Conservation (phyloP, 2,888 invertebrate species). For the Endomychus coccineus region DNA sequence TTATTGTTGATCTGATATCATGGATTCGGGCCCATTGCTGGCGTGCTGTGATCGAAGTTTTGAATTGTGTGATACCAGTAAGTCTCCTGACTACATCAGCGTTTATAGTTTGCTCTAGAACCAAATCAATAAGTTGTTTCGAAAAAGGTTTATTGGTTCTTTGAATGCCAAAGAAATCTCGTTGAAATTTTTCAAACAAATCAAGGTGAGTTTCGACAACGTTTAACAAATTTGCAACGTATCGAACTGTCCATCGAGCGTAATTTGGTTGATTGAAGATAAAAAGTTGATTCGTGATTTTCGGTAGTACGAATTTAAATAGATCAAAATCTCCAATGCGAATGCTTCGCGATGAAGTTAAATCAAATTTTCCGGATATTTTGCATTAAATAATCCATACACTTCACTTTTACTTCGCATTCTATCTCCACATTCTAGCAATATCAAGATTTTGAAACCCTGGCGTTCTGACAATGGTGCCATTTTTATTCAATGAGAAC, state of each 20-base stretch:
- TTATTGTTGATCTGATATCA: constrained; percentile 23
- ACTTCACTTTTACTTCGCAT: no score
- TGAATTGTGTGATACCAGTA: no score
- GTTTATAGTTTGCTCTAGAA: constrained; percentile 32
- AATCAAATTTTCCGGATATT: no score
- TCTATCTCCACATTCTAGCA: no score
- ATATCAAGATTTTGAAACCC: no score
- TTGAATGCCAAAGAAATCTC: constrained; percentile 22
- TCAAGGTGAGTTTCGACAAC: constrained; percentile 9
- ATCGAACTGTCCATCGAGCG: constrained; percentile 8
- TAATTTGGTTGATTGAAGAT: constrained; percentile 8
- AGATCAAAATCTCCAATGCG: constrained; percentile 11
- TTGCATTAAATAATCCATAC: no score
- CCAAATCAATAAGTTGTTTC: constrained; percentile 27
- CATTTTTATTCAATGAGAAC: no score
- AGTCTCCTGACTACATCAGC: no score
- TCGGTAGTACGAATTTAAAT: constrained; percentile 9
- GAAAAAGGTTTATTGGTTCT: constrained; percentile 31
- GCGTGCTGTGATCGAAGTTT: no score
- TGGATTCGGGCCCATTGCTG: constrained; percentile 25
- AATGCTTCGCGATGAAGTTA: constrained; percentile 14
- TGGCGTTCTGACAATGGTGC: no score
- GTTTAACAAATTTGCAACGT: constrained; percentile 6
- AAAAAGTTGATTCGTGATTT: constrained; percentile 6
- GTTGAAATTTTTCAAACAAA: constrained; percentile 3